phyloP scores from a whole-genome alignment of 2,888 invertebrate species.

The Aphidius colemani region DNA sequence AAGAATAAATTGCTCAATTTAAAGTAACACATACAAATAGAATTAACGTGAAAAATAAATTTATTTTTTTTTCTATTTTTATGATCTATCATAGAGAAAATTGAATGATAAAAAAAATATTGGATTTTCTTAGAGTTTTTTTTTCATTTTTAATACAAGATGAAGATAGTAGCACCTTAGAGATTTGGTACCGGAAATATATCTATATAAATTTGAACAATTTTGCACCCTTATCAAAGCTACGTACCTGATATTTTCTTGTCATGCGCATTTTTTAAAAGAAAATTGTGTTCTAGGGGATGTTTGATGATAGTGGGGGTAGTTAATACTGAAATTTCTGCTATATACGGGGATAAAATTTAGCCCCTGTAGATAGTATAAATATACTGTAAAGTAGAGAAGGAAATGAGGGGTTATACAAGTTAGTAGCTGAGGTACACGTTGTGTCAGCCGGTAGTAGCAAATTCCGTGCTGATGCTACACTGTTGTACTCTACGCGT shows the following conservation, averaged over 20 bases:
- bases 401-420: conserved; percentile 26
- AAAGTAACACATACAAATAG: no score
- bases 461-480: conserved; percentile 49
- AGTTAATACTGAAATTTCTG: background rate
- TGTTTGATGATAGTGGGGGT: conserved; percentile 17
- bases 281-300: no score
- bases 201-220: background rate
- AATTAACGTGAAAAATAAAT: no score
- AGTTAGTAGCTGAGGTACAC: conserved; percentile 56
- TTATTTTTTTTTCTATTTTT: no score
- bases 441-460: conserved; percentile 58
- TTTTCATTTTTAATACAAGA: no score
- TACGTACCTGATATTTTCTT: conserved; percentile 30
- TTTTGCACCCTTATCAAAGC: conserved; percentile 25
- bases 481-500: conserved; percentile 45
- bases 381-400: conserved; percentile 12
- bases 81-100: no score
- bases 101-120: no score
- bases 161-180: no score
- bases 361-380: no score
- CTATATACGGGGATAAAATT: conserved; percentile 1
- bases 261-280: conserved; percentile 15
- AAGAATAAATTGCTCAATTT: no score
- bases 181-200: no score
- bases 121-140: no score